Percentiles rank a stretch among this genome's conserved stretches.
Evolutionary conservation across 30 jellyfish, hydroid and myxozoan species (phyloP).

Genomic region (Phacellophora camtschatica): DNA sequence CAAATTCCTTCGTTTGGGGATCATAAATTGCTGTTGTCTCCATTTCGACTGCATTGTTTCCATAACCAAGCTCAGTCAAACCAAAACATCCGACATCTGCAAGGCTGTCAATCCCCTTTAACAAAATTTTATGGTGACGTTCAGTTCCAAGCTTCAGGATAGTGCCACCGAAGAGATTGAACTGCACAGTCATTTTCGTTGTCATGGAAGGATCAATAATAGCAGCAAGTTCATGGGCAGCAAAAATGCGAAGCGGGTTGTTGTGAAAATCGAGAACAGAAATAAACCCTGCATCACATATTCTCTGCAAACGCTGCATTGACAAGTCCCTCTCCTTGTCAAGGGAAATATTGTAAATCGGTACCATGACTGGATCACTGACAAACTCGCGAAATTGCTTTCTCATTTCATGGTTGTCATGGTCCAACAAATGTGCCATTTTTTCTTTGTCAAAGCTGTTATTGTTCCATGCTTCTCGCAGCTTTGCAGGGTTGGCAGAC

Average conservation of each 20-base stretch:
- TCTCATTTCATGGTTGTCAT: conserved; percentile 86
- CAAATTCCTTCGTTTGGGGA: conserved; percentile 66
- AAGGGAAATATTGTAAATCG: conserved; percentile 72
- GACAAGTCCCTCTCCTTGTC: conserved; percentile 87
- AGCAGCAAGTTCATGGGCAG: conserved; percentile 94
- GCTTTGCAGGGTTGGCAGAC: conserved; percentile 63
- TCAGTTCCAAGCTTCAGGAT: conserved; percentile 87
- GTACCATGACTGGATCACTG: conserved; percentile 87
- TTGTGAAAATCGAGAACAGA: conserved; percentile 80
- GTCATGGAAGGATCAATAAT: conserved; percentile 94
- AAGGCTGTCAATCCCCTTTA: conserved; percentile 75
- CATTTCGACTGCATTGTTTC: conserved; percentile 94
- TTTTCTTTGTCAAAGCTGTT: conserved; percentile 56
- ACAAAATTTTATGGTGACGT: conserved; percentile 76
- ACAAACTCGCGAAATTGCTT: conserved; percentile 68
- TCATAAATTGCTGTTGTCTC: conserved; percentile 89
- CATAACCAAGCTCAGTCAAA: conserved; percentile 91
- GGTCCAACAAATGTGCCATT: conserved; percentile 75
- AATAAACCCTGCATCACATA: conserved; percentile 91
- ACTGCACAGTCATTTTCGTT: conserved; percentile 94
- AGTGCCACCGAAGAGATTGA: conserved; percentile 92
- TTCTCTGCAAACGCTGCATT: conserved; percentile 73
- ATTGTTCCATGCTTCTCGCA: conserved; percentile 68
- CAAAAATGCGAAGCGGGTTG: conserved; percentile 86
- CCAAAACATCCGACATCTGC: conserved; percentile 94